Evolutionary conservation across 2,888 invertebrate genomes (phyloP).

Genomic region (Sinhomidia bicolor): DNA sequence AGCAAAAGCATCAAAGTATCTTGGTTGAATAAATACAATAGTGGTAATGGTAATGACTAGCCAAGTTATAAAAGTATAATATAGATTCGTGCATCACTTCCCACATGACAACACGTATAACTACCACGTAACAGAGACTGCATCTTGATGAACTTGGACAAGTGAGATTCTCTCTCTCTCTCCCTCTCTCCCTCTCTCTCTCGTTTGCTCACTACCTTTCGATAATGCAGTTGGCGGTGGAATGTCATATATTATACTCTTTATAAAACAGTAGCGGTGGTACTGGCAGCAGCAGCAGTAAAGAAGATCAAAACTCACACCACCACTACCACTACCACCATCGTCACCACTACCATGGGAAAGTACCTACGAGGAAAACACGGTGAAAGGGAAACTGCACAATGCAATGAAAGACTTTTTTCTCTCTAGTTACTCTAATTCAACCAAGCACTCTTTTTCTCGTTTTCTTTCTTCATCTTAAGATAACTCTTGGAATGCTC

Average conservation of each 20-base stretch:
- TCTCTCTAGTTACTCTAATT: neutral
- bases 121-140: slow-evolving; percentile 42
- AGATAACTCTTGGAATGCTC: neutral
- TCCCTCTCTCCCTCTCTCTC: too few species aligned
- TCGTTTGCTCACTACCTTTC: neutral
- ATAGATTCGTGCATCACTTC: neutral
- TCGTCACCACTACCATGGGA: slow-evolving; percentile 3
- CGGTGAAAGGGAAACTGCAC: slow-evolving; percentile 22
- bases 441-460: slow-evolving; percentile 24
- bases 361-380: slow-evolving; percentile 10
- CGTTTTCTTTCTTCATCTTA: neutral
- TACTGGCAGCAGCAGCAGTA: neutral
- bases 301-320: slow-evolving; percentile 28
- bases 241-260: slow-evolving; percentile 6
- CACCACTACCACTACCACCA: too few species aligned
- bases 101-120: slow-evolving; percentile 38
- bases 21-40: too few species aligned
- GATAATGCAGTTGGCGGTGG: slow-evolving; percentile 44
- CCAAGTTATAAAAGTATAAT: neutral
- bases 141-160: slow-evolving; percentile 51
- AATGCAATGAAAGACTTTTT: slow-evolving; percentile 30
- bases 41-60: too few species aligned
- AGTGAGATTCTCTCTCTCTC: neutral
- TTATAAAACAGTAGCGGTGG: too few species aligned
- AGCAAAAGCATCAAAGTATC: too few species aligned